Conservation (phyloP, 2,888 invertebrate genomes). For the Caenorhabditis sp. region DNA sequence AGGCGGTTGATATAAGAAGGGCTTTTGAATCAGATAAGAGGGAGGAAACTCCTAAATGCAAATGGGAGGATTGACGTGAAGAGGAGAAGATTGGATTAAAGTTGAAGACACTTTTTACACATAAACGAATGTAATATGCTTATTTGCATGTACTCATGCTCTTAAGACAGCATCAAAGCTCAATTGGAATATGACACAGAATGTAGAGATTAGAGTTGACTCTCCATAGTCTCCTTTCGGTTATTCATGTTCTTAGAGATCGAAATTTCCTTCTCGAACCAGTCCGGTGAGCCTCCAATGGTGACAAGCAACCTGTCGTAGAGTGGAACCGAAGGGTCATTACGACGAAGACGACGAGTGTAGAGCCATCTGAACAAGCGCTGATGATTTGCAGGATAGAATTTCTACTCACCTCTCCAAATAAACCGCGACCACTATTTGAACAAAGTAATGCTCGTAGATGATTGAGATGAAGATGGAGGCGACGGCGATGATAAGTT, state of each 20-base stretch:
- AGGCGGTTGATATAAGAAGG: conserved; percentile 9
- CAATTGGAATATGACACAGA: background rate
- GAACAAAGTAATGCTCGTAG: conserved; percentile 49
- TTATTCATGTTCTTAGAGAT: conserved; percentile 1
- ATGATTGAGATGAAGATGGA: conserved; percentile 13
- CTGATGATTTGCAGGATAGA: background rate
- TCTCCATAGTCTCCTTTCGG: conserved; percentile 42
- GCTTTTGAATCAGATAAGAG: conserved; percentile 17
- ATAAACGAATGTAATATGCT: conserved; percentile 37
- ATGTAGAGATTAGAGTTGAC: background rate
- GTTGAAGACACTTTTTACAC: conserved; percentile 7
- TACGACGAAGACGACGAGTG: conserved; percentile 9
- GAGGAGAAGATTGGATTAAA: conserved; percentile 24
- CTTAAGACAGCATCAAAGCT: background rate
- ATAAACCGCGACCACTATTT: conserved; percentile 17
- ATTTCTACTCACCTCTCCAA: conserved; percentile 33
- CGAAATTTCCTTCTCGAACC: conserved; percentile 44
- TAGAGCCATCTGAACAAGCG: conserved; percentile 45
- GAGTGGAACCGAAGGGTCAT: conserved; percentile 35
- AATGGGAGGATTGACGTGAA: conserved; percentile 2
- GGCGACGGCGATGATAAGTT: conserved; percentile 1
- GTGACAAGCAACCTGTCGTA: conserved; percentile 34
- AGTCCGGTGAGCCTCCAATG: conserved; percentile 33
- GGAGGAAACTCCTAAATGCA: background rate
- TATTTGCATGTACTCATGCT: conserved; percentile 21